Evolutionary conservation across 2,113 vertebrate species (phyloP).

Genomic region (Fukomys damarensis): DNA sequence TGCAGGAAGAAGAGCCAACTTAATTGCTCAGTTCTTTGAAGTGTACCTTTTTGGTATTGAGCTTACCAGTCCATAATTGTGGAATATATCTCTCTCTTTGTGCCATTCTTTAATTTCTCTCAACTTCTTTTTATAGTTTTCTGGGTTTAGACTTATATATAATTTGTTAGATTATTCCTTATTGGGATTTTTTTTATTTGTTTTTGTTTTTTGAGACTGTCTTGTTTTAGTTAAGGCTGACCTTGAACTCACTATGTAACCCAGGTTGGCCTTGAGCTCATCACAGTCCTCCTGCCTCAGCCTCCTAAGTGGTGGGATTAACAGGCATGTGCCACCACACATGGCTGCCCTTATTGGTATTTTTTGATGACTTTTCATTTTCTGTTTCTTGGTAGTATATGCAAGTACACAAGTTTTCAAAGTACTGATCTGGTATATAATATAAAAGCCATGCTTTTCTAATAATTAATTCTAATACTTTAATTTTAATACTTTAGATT

Average conservation of each 20-base stretch:
- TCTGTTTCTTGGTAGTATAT: constrained; percentile 33
- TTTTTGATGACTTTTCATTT: constrained; percentile 32
- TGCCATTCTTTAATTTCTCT: background rate
- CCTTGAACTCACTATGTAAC: too few species aligned
- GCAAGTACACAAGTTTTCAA: background rate
- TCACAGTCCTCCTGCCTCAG: too few species aligned
- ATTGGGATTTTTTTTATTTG: too few species aligned
- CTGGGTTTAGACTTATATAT: background rate
- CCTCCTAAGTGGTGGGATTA: too few species aligned
- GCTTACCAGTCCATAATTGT: background rate
- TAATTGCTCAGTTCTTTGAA: background rate
- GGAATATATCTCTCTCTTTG: background rate
- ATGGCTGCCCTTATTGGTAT: background rate
- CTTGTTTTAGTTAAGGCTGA: too few species aligned
- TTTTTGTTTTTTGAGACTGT: background rate
- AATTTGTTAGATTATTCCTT: too few species aligned
- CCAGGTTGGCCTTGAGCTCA: too few species aligned
- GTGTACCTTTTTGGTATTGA: background rate
- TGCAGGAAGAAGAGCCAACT: background rate
- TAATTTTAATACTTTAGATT: constrained; percentile 17
- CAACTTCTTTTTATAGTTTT: background rate
- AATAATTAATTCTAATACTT: too few species aligned
- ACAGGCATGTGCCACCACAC: too few species aligned
- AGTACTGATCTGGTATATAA: background rate
- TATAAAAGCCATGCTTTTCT: background rate